Evolutionary conservation across 2,113 vertebrate genomes (phyloP), one percentile per base, ranked within the genome.

Genomic region (Brienomyrus brachyistius): DNA sequence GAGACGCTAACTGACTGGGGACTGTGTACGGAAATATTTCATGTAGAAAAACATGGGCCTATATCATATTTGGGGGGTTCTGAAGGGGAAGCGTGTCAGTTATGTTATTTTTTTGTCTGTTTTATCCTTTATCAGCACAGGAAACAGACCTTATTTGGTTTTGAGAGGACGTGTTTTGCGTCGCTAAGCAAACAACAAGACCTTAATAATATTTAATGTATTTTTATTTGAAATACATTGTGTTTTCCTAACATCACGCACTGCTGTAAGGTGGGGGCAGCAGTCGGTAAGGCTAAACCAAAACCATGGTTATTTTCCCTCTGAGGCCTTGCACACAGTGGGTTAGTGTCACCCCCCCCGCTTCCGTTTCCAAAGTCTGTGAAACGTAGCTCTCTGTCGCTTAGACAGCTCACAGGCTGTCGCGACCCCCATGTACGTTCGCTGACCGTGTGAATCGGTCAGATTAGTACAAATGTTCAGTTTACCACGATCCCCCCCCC

Each of bases 341-440:
- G 31, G 11, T 77, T 31, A 40, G 21, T 0, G 66, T 70, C 27
- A 31, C 66, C 35, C 13, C 35, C 13, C 35, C 40, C 2, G 9
- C 70, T 77, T 77, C 62, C n/a, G 70, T 77, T 40, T 77, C 70
- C 31, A 77, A 77, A 80, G 74, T 80, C 31, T 80, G 74, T 80
- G 74, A 80, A 80, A 21, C 6, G 74, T 43, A 40, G 74, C 74
- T 19, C 35, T 80, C 6, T 35, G 40, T 77, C 10, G 13, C 35
- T 80, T 7, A 35, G 19, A 21, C 74, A 43, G 35, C 74, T 2
- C 6, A 0, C 6, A 6, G 15, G 15, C 35, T 80, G 74, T 80
- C 74, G 17, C 4, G 31, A 80, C 31, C 13, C n/a, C 13, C 2
- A 27, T 43, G 35, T 19, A 19, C 10, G 74, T 80, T 80, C 40